Evolutionary conservation across 2,888 invertebrate genomes (phyloP).

Genomic region (Amaurobius ferox): DNA sequence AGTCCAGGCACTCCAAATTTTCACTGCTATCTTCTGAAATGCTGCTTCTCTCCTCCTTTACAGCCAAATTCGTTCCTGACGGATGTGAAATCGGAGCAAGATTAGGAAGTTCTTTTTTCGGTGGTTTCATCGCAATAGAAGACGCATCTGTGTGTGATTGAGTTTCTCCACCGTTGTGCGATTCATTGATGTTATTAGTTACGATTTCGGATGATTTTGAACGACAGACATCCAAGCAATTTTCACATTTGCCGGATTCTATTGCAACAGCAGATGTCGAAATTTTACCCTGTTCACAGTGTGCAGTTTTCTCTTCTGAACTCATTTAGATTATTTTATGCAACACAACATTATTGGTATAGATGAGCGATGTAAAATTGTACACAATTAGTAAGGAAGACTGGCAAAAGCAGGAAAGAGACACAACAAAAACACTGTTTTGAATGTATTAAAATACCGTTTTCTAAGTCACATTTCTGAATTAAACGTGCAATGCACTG

Average conservation of each 20-base stretch:
- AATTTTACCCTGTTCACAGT: neutral
- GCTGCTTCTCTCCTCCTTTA: constrained; percentile 40
- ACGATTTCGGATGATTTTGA: neutral
- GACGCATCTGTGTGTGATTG: neutral
- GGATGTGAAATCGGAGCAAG: constrained; percentile 24
- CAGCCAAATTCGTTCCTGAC: neutral
- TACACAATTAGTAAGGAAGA: too few species aligned
- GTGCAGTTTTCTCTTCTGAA: constrained; percentile 25
- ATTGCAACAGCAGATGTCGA: neutral
- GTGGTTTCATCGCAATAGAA: neutral
- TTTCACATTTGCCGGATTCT: neutral
- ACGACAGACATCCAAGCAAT: neutral
- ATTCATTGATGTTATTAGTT: neutral
- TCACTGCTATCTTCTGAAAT: constrained; percentile 60
- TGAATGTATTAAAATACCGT: too few species aligned
- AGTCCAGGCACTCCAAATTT: constrained; percentile 46
- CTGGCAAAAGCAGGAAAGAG: too few species aligned
- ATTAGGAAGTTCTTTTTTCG: constrained; percentile 28
- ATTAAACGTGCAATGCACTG: too few species aligned
- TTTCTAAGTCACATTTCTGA: too few species aligned
- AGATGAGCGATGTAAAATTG: neutral
- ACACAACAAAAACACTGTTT: too few species aligned
- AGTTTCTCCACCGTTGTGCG: neutral
- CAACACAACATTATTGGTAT: constrained; percentile 11
- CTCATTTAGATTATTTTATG: constrained; percentile 49